These are phyloP conservation scores for Bombus confusus DNA, from an alignment of 1,140 invertebrate species.

Conservation along the genomic window DNA sequence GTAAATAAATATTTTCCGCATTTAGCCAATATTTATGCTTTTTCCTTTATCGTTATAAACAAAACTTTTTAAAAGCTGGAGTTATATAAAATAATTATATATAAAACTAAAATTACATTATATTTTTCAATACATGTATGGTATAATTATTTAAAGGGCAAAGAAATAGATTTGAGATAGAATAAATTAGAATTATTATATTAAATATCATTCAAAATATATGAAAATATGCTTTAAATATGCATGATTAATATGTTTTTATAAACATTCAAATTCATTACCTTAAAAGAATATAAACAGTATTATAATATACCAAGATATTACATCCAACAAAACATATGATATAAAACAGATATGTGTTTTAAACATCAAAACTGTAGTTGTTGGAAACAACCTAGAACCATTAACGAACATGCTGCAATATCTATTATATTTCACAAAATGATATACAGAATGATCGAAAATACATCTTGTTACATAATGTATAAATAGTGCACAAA, in stretches of 20 bases:
- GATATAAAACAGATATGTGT: not conserved
- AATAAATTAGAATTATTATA: not conserved
- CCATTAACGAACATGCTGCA: not conserved
- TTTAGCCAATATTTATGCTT: not conserved
- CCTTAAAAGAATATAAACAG: not conserved
- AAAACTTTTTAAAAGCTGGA: not conserved
- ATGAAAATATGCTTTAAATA: not conserved
- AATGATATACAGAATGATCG: not conserved
- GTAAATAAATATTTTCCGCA: not conserved
- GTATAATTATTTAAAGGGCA: not conserved
- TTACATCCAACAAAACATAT: not conserved
- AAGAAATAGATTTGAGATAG: not conserved
- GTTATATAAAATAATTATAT: not conserved
- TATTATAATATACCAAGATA: not conserved
- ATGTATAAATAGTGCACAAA: not conserved
- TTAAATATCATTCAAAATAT: not conserved
- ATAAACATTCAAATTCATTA: constrained; percentile 4
- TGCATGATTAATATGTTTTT: constrained; percentile 10
- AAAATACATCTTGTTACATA: not conserved
- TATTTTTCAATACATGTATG: not conserved
- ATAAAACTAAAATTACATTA: not conserved
- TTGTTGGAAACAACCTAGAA: not conserved
- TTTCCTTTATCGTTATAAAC: not conserved
- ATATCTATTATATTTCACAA: constrained; percentile 10
- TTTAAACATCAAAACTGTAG: not conserved